Base-by-base conservation (phyloP, 2,888 invertebrate genomes). In the Scaptomyza caliginosa region DNA sequence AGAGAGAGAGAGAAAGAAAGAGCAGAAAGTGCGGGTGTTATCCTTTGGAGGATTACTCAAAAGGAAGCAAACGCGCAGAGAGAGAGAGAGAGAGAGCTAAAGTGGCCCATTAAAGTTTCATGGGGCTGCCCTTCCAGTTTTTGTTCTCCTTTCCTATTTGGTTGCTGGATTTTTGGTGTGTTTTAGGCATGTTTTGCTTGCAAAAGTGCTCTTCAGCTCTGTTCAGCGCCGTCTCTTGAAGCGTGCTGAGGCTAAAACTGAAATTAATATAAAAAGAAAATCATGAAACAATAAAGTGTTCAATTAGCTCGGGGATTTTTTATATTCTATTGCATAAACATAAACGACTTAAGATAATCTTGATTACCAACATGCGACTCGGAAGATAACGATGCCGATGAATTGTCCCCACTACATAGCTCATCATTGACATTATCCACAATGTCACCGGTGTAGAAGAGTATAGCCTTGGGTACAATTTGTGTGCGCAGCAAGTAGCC, bases 261-360 rank as follows among this genome's bases (percentile, higher is more conserved):
- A n/a, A 26, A 43, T n/a, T n/a, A 34, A 10, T n/a, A 10, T 7
- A 16, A 10, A 39, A 5, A 10, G 0, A n/a, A 19, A 34, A 59
- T n/a, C n/a, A n/a, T n/a, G n/a, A n/a, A n/a, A n/a, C 42, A 67
- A 56, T 60, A 57, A 78, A 77, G 85, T 83, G 76, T 76, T 83
- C 83, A 86, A 73, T 56, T 34, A 81, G 67, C 83, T 83, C 83
- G 81, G 85, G 86, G 87, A 86, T 52, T 59, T 67, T 43, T 11
- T 16, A n/a, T n/a, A n/a, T 43, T 49, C 19, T 23, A 6, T 23
- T 40, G n/a, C 28, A 38, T 40, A 74, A 57, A 73, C 62, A 83
- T n/a, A 79, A 59, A 38, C 50, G 50, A 51, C 55, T 48, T 40
- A 43, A 49, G 42, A 16, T 40, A 49, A 10, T 67, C 60, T 21